These are phyloP conservation scores for Drosophila hamatofila DNA, from an alignment of 2,888 invertebrate genomes.

Conservation along the genomic window DNA sequence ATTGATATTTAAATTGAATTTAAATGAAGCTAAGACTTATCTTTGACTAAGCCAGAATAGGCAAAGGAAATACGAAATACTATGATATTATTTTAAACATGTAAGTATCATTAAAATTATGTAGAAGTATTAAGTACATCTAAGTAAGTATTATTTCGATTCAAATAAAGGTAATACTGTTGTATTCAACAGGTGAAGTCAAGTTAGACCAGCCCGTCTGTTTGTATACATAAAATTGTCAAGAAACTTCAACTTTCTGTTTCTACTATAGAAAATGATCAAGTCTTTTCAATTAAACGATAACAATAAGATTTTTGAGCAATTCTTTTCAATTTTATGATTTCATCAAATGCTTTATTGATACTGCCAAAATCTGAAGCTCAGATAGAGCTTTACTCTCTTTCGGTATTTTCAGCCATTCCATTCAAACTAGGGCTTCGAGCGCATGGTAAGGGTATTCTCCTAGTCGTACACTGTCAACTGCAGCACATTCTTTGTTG, in stretches of 20 bases:
- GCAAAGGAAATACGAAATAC: too few relatives aligned
- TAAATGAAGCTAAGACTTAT: too few relatives aligned
- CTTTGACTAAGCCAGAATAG: too few relatives aligned
- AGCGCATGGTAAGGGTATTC: constrained; percentile 5
- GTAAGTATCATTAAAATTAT: too few relatives aligned
- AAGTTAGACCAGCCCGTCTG: background rate
- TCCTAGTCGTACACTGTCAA: background rate
- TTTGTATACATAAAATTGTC: background rate
- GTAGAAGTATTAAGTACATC: too few relatives aligned
- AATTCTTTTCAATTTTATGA: background rate
- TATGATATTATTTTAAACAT: too few relatives aligned
- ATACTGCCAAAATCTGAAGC: background rate
- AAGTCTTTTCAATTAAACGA: background rate
- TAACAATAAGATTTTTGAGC: background rate
- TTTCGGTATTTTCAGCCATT: background rate
- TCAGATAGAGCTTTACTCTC: background rate
- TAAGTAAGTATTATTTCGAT: background rate
- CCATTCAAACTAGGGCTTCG: background rate
- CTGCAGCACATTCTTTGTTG: background rate
- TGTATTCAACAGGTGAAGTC: background rate
- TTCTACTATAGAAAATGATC: background rate
- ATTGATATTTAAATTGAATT: background rate
- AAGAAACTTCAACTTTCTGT: background rate
- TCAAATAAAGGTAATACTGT: background rate
- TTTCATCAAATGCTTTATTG: too few relatives aligned